Evolutionary conservation across 2,888 invertebrate genomes (phyloP).

Genomic region (Cataglyphis rosenhaueri): DNA sequence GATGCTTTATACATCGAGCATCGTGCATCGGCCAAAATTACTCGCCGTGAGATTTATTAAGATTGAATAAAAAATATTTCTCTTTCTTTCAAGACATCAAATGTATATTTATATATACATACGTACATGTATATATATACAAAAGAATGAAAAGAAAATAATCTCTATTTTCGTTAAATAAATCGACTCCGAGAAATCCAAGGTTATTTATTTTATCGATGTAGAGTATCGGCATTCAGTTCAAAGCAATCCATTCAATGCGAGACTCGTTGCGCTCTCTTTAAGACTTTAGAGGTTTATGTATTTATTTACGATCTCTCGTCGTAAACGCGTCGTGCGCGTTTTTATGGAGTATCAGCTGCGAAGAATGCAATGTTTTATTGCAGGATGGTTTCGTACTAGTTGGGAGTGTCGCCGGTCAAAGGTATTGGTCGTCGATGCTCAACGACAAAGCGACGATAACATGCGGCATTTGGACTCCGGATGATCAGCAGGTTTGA

Average conservation of each 20-base stretch:
- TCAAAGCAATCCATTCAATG: conserved; percentile 5
- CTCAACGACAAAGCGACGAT: conserved; percentile 97
- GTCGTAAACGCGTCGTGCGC: conserved; percentile 14
- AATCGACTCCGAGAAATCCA: neutral
- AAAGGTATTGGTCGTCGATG: conserved; percentile 99
- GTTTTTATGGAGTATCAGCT: neutral
- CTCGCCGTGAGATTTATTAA: no score
- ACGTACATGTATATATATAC: neutral
- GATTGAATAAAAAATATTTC: no score
- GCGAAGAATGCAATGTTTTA: conserved; percentile 38
- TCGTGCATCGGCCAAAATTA: no score
- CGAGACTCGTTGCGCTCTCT: neutral
- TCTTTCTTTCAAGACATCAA: no score
- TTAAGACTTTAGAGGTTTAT: conserved; percentile 14
- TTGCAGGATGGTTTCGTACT: conserved; percentile 97
- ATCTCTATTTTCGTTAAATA: neutral
- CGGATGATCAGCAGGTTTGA: conserved; percentile 95
- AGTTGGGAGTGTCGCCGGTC: conserved; percentile 98
- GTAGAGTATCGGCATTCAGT: neutral
- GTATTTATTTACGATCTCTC: conserved; percentile 40
- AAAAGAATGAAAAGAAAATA: neutral
- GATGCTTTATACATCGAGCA: no score
- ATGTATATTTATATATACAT: neutral
- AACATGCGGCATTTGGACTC: conserved; percentile 99
- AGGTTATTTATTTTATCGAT: conserved; percentile 2